Conservation (phyloP, 2,113 vertebrate species). For the Vulpes lagopus region DNA sequence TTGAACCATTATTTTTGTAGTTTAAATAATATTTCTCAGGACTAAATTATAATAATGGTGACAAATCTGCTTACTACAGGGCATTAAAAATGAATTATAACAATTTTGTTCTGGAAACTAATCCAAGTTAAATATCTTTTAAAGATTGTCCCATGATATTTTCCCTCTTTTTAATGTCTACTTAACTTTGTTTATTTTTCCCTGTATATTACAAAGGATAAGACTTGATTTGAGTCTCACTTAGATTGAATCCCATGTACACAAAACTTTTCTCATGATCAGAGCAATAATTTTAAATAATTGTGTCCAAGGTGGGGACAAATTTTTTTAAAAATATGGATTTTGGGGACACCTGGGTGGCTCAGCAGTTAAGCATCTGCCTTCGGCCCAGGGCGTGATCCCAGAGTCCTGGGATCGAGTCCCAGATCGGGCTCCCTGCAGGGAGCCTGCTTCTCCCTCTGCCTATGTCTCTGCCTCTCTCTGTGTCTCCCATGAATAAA, state of each 20-base stretch:
- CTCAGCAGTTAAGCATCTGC: no score
- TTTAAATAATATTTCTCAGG: conserved; percentile 50
- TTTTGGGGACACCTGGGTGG: no score
- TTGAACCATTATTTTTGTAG: background rate
- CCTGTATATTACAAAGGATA: background rate
- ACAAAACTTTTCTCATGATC: background rate
- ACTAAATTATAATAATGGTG: conserved; percentile 52
- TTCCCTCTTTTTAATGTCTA: background rate
- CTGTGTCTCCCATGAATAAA: no score
- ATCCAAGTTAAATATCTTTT: conserved; percentile 23
- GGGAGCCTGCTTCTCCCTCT: no score
- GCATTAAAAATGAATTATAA: conserved; percentile 55
- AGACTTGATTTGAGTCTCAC: background rate
- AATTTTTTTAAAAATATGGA: no score
- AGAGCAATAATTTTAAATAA: background rate
- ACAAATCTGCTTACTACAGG: background rate
- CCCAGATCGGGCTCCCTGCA: no score
- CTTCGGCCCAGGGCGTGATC: no score
- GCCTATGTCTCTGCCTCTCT: no score
- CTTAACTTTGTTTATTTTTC: background rate
- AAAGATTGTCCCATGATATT: background rate
- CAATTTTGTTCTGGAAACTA: conserved; percentile 21
- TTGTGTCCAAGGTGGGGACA: background rate
- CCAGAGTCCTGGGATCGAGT: no score
- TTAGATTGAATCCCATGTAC: background rate